Base-by-base conservation (phyloP, 2,113 vertebrate species). In the Reinhardtius hippoglossoides region DNA sequence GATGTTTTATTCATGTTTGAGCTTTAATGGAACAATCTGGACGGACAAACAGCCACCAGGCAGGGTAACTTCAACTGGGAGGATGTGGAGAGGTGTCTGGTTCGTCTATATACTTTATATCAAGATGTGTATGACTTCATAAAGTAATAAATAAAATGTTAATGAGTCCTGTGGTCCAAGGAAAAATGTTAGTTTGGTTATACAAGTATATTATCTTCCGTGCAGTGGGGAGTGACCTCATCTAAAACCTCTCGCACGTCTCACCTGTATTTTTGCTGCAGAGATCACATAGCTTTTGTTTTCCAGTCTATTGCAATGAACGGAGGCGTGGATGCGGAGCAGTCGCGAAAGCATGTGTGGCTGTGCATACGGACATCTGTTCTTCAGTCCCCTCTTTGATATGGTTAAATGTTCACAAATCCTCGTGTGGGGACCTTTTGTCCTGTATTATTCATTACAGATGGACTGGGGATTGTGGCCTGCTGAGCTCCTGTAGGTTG, bases 361-460 rank as follows among this genome's bases (percentile, higher is more conserved):
- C 27, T 59, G 42, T 59, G 55, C 62, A 57, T 31, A 57, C n/a
- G 69, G 78, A 83, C 82, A 88, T 88, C 90, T 90, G 84, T 85
- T 90, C 71, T 60, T 85, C 78, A 54, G 74, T 67, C 79, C 61
- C 55, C 10, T 69, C 83, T 91, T 88, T 91, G 85, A 90, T 90
- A 76, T 74, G 67, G 74, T 80, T 83, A 83, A 87, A 87, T 80
- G 74, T 79, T 78, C 14, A 9, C 48, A 81, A 83, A 60, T 90
- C 82, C 78, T 64, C 40, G 23, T 65, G 63, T 4, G 23, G 67
- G 72, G 52, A 77, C 62, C 42, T 52, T 70, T 74, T 82, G 44
- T 76, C 64, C 35, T 65, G 48, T 74, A 75, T 78, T 74, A 79
- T 78, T 88, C 64, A 84, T 72, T 21, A 72, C 72, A 77, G 68